Conservation (phyloP, 2,797 vertebrate species). For the Onychomys torridus region DNA sequence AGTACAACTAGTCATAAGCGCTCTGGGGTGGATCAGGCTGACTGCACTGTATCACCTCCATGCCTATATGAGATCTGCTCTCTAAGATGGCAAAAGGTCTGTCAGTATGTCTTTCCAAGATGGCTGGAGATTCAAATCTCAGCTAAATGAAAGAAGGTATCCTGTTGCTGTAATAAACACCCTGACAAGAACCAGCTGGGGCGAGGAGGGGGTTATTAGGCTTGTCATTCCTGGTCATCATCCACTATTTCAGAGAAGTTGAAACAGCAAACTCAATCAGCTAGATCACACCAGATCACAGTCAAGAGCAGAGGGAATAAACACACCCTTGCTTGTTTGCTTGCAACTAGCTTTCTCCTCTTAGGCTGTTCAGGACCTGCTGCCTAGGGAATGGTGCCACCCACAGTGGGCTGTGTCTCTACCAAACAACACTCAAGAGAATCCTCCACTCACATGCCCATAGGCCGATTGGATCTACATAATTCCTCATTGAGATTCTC, state of each 20-base stretch:
- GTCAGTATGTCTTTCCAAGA: not conserved
- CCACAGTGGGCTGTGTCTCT: not conserved
- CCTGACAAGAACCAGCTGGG: not conserved
- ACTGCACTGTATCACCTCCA: not conserved
- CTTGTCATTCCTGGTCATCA: not conserved
- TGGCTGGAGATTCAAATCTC: not conserved
- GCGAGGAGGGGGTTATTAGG: not conserved
- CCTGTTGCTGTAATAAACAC: not conserved
- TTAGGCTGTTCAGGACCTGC: not conserved
- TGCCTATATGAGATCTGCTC: not conserved
- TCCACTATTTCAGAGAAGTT: not conserved
- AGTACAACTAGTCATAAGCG: accelerated
- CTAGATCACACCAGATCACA: not conserved
- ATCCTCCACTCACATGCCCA: not conserved
- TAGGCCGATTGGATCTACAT: not conserved
- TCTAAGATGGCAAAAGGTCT: not conserved
- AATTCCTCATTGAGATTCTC: not conserved
- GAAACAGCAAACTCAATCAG: not conserved
- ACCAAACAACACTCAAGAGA: not conserved
- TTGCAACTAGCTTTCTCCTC: not conserved
- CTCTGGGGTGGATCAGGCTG: not conserved
- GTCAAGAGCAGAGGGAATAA: not conserved
- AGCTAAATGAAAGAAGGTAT: not conserved
- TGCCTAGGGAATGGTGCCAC: not conserved
- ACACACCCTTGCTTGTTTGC: not conserved